Evolutionary conservation across 2,797 vertebrate genomes (phyloP), one percentile per base, ranked within the genome.

Genomic region (Hoplostethus mediterraneus): DNA sequence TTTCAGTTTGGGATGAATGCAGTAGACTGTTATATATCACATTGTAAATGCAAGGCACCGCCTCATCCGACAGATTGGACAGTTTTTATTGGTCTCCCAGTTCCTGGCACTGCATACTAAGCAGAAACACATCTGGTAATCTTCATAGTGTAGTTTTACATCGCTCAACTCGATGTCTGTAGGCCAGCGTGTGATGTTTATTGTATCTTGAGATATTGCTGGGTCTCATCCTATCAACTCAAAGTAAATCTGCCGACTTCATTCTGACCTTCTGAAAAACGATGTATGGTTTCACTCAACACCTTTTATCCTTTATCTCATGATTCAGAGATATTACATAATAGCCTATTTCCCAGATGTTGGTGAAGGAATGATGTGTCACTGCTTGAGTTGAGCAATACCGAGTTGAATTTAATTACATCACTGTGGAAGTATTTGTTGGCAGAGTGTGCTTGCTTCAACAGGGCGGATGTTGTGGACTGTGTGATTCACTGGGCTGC

Each of bases 341-440:
- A 61, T 30, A 33, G 48, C 6, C 28, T 38, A 1, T 44, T 63
- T 73, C 51, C 12, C 51, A 47, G 28, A 6, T 11, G 47, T 2
- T 16, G 25, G 6, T 72, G 59, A 63, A 36, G 40, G 14, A 55
- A 36, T 52, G 48, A 71, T 73, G 54, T 25, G 49, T 78, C 67
- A 72, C 51, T 40, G 33, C 30, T 72, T 67, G 65, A 48, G 79
- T 80, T 80, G 78, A 70, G 49, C 55, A 70, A 60, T 14, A 31
- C 71, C 28, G 75, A 88, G 72, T 73, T 77, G 75, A 82, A 77
- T 62, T 45, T 33, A 57, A 79, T 95, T 91, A 94, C 93, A 87
- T 95, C 94, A 95, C 83, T 73, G 80, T 88, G 64, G 80, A 95
- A 93, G 62, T 83, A 95, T 95, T 81, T 89, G 72, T 81, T 92